Evolutionary conservation across 2,797 vertebrate genomes (phyloP).

Genomic region (Gymnothorax reevesii): DNA sequence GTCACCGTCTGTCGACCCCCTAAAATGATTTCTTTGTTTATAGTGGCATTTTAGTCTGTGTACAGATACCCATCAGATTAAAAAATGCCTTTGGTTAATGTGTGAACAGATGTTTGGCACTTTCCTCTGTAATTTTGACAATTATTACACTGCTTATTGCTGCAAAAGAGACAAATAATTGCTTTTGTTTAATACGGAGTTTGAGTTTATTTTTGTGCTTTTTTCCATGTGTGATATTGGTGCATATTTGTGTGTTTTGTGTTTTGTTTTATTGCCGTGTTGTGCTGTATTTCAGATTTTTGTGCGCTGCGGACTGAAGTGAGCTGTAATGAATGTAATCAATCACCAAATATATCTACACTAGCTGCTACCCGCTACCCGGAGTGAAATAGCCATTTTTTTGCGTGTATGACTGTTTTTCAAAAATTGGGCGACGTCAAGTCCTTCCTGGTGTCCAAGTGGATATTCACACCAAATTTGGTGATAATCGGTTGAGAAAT

Average conservation of each 20-base stretch:
- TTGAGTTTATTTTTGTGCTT: too few relatives aligned
- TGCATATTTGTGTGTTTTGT: not conserved
- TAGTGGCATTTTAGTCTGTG: not conserved
- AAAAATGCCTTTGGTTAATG: not conserved
- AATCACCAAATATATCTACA: not conserved
- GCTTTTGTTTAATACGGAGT: too few relatives aligned
- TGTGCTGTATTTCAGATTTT: not conserved
- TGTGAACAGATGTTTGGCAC: not conserved
- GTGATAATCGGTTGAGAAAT: too few relatives aligned
- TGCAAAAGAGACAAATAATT: too few relatives aligned
- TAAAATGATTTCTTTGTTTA: not conserved
- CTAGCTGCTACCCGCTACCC: too few relatives aligned
- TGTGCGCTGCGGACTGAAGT: not conserved
- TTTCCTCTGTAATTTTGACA: not conserved
- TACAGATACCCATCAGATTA: not conserved
- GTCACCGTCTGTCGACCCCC: not conserved
- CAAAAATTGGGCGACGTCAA: too few relatives aligned
- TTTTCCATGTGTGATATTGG: not conserved
- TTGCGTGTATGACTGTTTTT: too few relatives aligned
- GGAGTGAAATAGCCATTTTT: too few relatives aligned
- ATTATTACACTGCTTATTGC: not conserved
- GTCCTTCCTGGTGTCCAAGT: too few relatives aligned
- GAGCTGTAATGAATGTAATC: not conserved
- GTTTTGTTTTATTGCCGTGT: not conserved
- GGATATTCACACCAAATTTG: too few relatives aligned